These are phyloP conservation scores for Neotragus pygmaeus DNA, from an alignment of 2,113 vertebrate species.

Conservation along the genomic window DNA sequence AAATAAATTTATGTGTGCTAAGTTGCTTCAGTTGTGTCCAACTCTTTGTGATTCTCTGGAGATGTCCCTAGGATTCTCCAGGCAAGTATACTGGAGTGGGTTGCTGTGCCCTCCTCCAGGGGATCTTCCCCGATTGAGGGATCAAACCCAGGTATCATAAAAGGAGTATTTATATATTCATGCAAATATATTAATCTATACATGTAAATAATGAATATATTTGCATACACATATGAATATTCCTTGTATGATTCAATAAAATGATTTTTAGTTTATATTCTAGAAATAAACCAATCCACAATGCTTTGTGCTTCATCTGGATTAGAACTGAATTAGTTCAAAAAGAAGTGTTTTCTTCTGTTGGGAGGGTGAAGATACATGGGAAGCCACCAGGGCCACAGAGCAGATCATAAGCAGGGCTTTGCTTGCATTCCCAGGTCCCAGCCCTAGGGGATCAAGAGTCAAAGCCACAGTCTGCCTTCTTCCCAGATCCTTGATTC, in stretches of 20 bases:
- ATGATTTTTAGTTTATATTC: neutral
- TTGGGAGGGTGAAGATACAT: neutral
- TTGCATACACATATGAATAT: neutral
- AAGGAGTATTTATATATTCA: neutral
- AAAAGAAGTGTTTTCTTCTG: neutral
- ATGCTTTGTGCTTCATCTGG: neutral
- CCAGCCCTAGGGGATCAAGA: neutral
- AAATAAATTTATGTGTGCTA: neutral
- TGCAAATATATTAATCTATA: rapidly evolving
- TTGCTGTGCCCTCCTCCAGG: neutral
- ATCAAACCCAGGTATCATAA: neutral
- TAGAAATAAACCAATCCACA: neutral
- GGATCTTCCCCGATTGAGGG: neutral
- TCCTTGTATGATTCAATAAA: neutral
- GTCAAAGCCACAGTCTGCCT: neutral
- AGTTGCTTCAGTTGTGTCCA: neutral
- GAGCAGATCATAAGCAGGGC: neutral
- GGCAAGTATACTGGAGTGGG: neutral
- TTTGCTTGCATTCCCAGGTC: neutral
- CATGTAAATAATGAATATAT: neutral
- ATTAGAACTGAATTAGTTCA: neutral
- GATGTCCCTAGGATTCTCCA: neutral
- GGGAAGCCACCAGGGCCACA: neutral
- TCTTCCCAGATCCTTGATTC: neutral
- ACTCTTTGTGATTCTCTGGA: neutral